These are phyloP conservation scores for Clarias gariepinus DNA, from an alignment of 2,113 vertebrate species.

Conservation along the genomic window DNA sequence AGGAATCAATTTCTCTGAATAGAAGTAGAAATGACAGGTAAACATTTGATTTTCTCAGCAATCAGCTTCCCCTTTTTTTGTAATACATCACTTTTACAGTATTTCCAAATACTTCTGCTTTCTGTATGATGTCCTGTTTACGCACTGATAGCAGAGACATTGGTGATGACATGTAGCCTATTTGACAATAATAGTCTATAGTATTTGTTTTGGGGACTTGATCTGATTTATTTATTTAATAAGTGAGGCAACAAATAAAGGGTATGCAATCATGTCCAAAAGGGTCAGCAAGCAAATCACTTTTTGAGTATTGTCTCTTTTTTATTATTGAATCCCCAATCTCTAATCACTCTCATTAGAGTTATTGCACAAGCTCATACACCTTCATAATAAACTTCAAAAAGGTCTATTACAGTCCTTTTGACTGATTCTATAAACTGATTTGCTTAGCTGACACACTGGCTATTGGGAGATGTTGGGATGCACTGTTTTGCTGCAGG, in stretches of 20 bases:
- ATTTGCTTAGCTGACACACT: conserved; percentile 18
- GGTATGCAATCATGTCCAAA: conserved; percentile 67
- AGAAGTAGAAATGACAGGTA: neutral
- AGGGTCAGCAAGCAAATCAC: conserved; percentile 70
- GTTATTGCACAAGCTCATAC: conserved; percentile 58
- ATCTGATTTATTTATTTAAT: conserved; percentile 79
- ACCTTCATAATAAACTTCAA: conserved; percentile 55
- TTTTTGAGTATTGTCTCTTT: conserved; percentile 64
- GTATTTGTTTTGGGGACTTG: conserved; percentile 57
- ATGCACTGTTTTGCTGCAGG: conserved; percentile 54
- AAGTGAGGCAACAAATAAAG: conserved; percentile 60
- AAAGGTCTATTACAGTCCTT: conserved; percentile 44
- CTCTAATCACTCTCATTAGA: conserved; percentile 68
- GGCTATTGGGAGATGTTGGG: conserved; percentile 37
- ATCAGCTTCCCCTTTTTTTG: neutral
- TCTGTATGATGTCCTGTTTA: conserved; percentile 11
- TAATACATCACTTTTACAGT: conserved; percentile 1
- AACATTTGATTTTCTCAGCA: neutral
- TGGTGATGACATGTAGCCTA: conserved; percentile 65
- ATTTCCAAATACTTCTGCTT: conserved; percentile 11
- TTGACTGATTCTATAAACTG: conserved; percentile 24
- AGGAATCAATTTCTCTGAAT: neutral
- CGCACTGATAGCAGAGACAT: conserved; percentile 56
- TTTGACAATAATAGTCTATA: conserved; percentile 70
- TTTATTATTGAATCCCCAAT: conserved; percentile 61